These are phyloP conservation scores for Danio rerio DNA, from an alignment of 2,113 vertebrate genomes.

Conservation along the genomic window GRCz12tu NC_133178.1:26981001-26981500, in stretches of 20 bases:
- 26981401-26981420: conserved; percentile 2
- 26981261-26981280: conserved; percentile 90
- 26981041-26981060: conserved; percentile 34
- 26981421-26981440: background rate
- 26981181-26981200: conserved; percentile 85
- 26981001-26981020: background rate
- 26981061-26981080: conserved; percentile 62
- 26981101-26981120: conserved; percentile 85
- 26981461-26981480: background rate
- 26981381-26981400: conserved; percentile 77
- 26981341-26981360: conserved; percentile 87
- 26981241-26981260: conserved; percentile 87
- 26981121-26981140: conserved; percentile 87
- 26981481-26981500: too few species aligned
- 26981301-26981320: conserved; percentile 85
- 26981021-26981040: background rate
- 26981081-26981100: conserved; percentile 77
- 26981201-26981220: conserved; percentile 90
- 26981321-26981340: conserved; percentile 89
- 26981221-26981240: conserved; percentile 86
- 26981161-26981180: conserved; percentile 86
- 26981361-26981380: conserved; percentile 80
- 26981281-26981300: conserved; percentile 80
- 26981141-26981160: conserved; percentile 85
- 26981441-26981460: background rate